A percentile compares a stretch with the other conserved stretches of the same genome.
Evolutionary conservation across 2,113 vertebrate genomes (phyloP).

Genomic region (Gulo gulo): DNA sequence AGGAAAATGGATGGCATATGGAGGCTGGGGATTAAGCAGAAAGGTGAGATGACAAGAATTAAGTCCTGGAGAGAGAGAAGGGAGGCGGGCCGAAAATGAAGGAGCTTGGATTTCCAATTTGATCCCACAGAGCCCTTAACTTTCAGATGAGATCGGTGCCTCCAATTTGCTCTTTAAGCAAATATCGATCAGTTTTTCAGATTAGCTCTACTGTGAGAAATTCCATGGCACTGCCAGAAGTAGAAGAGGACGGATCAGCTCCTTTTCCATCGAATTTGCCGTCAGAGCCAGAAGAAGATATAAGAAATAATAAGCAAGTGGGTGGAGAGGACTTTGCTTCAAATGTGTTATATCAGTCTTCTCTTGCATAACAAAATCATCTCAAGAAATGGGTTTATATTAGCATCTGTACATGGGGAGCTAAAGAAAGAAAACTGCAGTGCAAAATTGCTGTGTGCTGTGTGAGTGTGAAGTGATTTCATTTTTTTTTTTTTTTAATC

Average conservation of each 20-base stretch:
- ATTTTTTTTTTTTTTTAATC: neutral
- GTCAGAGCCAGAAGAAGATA: conserved; percentile 49
- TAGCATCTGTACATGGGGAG: conserved; percentile 20
- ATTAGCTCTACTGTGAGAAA: neutral
- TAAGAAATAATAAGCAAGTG: conserved; percentile 1
- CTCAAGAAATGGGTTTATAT: conserved; percentile 36
- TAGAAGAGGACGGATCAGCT: neutral
- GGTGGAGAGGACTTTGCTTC: conserved; percentile 3
- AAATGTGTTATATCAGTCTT: neutral
- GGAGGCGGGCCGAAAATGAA: neutral
- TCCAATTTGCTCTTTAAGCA: neutral
- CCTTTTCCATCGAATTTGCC: conserved; percentile 57
- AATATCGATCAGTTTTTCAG: neutral
- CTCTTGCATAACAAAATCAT: conserved; percentile 39
- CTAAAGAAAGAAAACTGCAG: neutral
- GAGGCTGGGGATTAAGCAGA: neutral
- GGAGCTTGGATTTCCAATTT: neutral
- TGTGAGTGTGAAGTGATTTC: neutral
- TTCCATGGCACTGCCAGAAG: neutral
- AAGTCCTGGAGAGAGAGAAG: neutral
- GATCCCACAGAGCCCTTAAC: neutral
- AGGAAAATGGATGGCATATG: neutral
- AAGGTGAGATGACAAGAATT: neutral
- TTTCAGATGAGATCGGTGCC: neutral
- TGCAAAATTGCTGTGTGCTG: neutral